phyloP scores from a whole-genome alignment of 2,888 invertebrate genomes.

The Dorcus hopei region DNA sequence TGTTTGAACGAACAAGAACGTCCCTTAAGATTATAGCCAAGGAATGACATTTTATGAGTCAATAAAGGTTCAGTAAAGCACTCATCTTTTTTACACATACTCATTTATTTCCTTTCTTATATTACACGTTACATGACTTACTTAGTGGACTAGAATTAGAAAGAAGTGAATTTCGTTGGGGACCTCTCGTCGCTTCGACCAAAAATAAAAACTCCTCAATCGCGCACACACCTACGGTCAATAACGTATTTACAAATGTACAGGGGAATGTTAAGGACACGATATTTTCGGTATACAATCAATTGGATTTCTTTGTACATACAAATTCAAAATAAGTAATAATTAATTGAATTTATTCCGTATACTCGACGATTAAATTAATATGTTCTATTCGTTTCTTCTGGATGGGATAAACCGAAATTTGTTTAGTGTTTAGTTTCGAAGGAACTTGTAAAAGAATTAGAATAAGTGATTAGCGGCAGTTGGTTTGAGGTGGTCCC shows the following conservation, averaged over 20 bases:
- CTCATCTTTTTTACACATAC: not conserved
- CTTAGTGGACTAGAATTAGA: conserved; percentile 36
- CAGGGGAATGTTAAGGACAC: conserved; percentile 27
- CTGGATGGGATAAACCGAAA: too few species aligned
- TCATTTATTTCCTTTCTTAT: conserved; percentile 4
- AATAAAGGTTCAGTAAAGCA: not conserved
- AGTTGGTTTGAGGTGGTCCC: conserved; percentile 61
- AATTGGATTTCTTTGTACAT: not conserved
- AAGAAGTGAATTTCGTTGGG: conserved; percentile 8
- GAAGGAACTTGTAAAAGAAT: conserved; percentile 35
- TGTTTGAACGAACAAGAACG: too few species aligned
- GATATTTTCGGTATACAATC: conserved; percentile 10
- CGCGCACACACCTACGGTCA: not conserved
- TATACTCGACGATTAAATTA: not conserved
- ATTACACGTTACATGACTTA: conserved; percentile 38
- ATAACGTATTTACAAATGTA: conserved; percentile 28
- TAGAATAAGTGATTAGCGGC: conserved; percentile 64
- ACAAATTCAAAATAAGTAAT: not conserved
- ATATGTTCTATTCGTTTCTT: too few species aligned
- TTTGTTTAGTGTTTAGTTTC: too few species aligned
- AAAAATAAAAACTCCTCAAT: not conserved
- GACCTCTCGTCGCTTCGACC: not conserved
- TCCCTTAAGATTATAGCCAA: too few species aligned
- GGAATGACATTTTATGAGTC: too few species aligned
- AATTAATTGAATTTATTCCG: not conserved